Evolutionary conservation across 2,888 invertebrate species (phyloP).

Genomic region (Leptarthrus brevirostris): DNA sequence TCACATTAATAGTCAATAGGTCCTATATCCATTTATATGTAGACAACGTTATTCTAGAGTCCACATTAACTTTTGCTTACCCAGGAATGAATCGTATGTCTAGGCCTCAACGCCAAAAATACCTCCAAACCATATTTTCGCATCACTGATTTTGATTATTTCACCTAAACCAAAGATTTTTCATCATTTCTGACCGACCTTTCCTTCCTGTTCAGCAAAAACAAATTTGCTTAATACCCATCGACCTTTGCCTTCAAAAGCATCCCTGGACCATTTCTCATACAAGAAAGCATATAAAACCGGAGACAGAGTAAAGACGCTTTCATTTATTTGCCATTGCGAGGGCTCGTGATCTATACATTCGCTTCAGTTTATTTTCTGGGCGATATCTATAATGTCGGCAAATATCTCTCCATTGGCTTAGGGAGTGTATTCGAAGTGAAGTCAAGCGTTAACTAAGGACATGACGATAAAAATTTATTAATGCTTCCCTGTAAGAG

Average conservation of each 20-base stretch:
- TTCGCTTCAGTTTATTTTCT: conserved; percentile 32
- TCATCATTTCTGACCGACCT: conserved; percentile 9
- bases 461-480: conserved; percentile 39
- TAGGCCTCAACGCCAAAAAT: conserved; percentile 13
- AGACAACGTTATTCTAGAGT: background rate
- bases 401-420: conserved; percentile 32
- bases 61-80: background rate
- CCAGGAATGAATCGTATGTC: conserved; percentile 2
- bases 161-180: conserved; percentile 33
- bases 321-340: conserved; percentile 34
- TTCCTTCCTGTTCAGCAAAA: conserved; percentile 9
- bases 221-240: conserved; percentile 32
- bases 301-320: conserved; percentile 27
- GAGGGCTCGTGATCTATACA: conserved; percentile 9
- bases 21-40: too few species aligned
- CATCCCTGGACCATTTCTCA: conserved; percentile 21
- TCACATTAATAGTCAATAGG: too few species aligned
- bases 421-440: conserved; percentile 28
- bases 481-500: conserved; percentile 34
- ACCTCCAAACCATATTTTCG: conserved; percentile 26
- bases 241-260: background rate
- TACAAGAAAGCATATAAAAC: conserved; percentile 24
- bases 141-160: conserved; percentile 11
- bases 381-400: conserved; percentile 30
- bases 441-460: conserved; percentile 42